Evolutionary conservation across 2,113 vertebrate species (phyloP).

Genomic region (Smithornis capensis): DNA sequence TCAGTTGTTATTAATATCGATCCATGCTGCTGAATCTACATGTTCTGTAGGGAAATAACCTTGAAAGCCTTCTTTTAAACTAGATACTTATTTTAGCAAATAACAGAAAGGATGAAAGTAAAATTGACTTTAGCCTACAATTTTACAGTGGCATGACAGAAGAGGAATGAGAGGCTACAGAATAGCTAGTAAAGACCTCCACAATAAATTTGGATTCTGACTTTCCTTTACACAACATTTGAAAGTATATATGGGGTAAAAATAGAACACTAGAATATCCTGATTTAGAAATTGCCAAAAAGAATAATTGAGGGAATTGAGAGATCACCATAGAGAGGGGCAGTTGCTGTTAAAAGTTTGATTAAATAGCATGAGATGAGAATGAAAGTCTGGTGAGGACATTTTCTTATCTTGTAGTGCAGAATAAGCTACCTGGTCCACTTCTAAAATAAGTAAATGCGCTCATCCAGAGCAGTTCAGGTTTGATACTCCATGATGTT

Average conservation of each 20-base stretch:
- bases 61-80: neutral
- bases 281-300: neutral
- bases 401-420: neutral
- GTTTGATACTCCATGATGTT: neutral
- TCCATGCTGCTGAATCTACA: constrained; percentile 32
- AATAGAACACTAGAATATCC: neutral
- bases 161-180: neutral
- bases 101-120: neutral
- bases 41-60: constrained; percentile 39
- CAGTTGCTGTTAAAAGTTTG: neutral
- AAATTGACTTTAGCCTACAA: neutral
- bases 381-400: neutral
- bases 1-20: constrained; percentile 38
- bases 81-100: neutral
- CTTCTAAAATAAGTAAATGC: neutral
- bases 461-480: neutral
- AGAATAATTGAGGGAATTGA: too few species aligned
- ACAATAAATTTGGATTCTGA: neutral
- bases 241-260: neutral
- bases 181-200: neutral
- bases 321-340: neutral
- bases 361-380: neutral
- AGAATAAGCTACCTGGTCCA: neutral
- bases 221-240: neutral
- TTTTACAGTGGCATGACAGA: neutral